Evolutionary conservation across 1,140 invertebrate species (phyloP).

Genomic region (Drosophila simulans): DNA sequence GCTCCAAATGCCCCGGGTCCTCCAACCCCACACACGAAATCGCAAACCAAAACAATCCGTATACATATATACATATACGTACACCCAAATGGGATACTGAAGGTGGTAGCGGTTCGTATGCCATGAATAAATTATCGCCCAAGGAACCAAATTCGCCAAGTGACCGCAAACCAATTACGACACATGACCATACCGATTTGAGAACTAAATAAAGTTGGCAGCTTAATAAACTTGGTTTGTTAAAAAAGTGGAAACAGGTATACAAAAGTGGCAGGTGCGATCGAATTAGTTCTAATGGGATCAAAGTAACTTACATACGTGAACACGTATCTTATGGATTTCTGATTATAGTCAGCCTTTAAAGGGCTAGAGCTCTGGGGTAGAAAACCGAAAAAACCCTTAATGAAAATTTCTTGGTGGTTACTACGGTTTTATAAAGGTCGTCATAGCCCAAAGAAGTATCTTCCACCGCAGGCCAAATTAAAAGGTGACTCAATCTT

Average conservation of each 20-base stretch:
- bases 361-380: too few species aligned
- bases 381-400: neutral
- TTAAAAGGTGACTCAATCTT: neutral
- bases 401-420: too few species aligned
- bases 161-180: constrained; percentile 38
- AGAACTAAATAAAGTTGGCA: neutral
- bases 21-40: neutral
- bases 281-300: neutral
- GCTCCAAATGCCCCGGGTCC: neutral
- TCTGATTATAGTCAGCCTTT: neutral
- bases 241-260: too few species aligned
- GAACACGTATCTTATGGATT: neutral
- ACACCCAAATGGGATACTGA: neutral
- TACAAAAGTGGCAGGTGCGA: neutral
- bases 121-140: constrained; percentile 43
- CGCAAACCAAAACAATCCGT: constrained; percentile 37
- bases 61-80: constrained; percentile 5
- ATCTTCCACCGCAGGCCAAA: neutral
- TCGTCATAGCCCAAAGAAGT: neutral
- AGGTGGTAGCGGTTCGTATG: constrained; percentile 23
- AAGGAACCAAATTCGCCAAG: constrained; percentile 15
- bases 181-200: neutral
- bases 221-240: neutral
- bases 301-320: neutral
- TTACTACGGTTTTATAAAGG: too few species aligned